phyloP scores from a whole-genome alignment of 1,140 invertebrate species.

The Ladona fulva region DNA sequence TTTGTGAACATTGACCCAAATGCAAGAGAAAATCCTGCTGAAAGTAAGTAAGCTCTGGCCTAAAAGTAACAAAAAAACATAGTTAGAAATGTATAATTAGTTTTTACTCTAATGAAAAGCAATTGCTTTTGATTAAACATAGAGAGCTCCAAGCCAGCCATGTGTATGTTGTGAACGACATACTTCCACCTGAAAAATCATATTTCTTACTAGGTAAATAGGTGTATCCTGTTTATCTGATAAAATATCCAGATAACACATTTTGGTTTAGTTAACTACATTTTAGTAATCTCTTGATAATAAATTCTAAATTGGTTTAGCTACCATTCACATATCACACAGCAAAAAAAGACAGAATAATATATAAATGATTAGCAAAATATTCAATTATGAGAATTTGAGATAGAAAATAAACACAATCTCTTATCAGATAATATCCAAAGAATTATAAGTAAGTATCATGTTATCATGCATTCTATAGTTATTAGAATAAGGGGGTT shows the following conservation, averaged over 20 bases:
- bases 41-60: slow-evolving; percentile 78
- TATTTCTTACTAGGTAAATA: not conserved
- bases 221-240: not conserved
- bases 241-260: not conserved
- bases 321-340: no score
- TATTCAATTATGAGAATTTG: no score
- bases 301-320: no score
- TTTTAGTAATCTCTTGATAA: no score
- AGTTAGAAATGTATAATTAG: not conserved
- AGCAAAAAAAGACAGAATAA: no score
- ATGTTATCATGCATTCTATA: no score
- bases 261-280: no score
- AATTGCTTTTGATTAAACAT: slow-evolving; percentile 49
- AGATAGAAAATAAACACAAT: no score
- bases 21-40: slow-evolving; percentile 74
- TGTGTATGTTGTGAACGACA: slow-evolving; percentile 77
- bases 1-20: slow-evolving; percentile 88
- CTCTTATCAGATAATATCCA: no score
- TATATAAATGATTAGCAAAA: no score
- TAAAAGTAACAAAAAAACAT: slow-evolving; percentile 42
- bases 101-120: not conserved
- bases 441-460: no score
- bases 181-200: slow-evolving; percentile 60
- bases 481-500: no score
- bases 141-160: slow-evolving; percentile 77